Evolutionary conservation across 2,113 vertebrate species (phyloP).

Genomic region (Corythornis vintsioides): DNA sequence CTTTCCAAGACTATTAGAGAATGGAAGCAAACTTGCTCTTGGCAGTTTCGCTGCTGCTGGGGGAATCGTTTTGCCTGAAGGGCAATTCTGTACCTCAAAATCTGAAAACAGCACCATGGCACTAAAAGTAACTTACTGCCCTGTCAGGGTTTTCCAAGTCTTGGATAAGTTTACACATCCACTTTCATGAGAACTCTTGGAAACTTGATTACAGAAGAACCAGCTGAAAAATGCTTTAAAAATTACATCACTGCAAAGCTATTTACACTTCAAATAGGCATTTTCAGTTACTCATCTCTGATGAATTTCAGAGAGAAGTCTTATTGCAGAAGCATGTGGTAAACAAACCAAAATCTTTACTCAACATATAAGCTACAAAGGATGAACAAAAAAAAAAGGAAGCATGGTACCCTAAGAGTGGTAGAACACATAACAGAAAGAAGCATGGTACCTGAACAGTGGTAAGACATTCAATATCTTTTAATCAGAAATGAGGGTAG

Average conservation of each 20-base stretch:
- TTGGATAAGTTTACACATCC: background rate
- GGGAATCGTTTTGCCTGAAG: background rate
- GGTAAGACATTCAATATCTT: background rate
- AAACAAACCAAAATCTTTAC: constrained; percentile 13
- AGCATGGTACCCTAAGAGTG: background rate
- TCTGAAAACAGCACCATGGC: background rate
- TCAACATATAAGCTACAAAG: background rate
- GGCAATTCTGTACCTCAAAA: background rate
- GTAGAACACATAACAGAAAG: background rate
- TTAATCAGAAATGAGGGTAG: background rate
- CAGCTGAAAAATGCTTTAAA: background rate
- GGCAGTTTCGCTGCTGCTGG: background rate
- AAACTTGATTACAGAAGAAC: background rate
- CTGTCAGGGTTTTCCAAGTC: background rate
- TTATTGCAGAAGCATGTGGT: constrained; percentile 13
- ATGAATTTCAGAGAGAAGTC: background rate
- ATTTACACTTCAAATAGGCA: background rate
- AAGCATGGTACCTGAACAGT: background rate
- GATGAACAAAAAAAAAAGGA: background rate
- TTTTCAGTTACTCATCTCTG: constrained; percentile 28
- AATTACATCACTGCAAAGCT: background rate
- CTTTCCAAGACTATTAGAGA: background rate
- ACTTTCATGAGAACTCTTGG: background rate
- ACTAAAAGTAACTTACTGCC: background rate
- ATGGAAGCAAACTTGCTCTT: background rate